phyloP scores from a whole-genome alignment of 2,797 vertebrate species.

The Helostoma temminkii region DNA sequence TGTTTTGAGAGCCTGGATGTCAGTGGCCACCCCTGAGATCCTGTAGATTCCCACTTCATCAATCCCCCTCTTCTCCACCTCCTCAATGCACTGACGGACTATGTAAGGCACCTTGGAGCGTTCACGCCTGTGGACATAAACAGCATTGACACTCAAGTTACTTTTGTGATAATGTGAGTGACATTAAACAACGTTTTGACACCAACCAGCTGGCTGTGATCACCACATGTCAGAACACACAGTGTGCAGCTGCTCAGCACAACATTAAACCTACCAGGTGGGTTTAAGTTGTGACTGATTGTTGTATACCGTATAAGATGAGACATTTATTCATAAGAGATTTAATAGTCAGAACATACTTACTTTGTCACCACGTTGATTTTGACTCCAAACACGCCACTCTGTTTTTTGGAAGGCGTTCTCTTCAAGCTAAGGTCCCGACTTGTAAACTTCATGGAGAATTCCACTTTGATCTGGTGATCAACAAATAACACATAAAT shows the following conservation, averaged over 20 bases:
- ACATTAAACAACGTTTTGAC: not conserved
- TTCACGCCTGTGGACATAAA: slow-evolving; percentile 86
- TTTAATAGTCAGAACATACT: slow-evolving; percentile 14
- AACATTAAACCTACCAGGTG: too few relatives aligned
- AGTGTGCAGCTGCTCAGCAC: too few relatives aligned
- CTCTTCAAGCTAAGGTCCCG: slow-evolving; percentile 97
- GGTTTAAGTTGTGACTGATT: too few relatives aligned
- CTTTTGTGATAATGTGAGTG: not conserved
- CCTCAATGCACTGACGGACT: slow-evolving; percentile 97
- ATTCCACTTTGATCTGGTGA: slow-evolving; percentile 96
- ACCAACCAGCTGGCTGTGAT: too few relatives aligned
- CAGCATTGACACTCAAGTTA: not conserved
- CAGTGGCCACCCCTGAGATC: slow-evolving; percentile 97
- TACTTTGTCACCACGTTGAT: slow-evolving; percentile 99
- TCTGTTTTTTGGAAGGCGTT: slow-evolving; percentile 98
- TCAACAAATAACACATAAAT: slow-evolving; percentile 22
- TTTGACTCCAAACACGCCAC: slow-evolving; percentile 97
- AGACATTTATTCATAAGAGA: not conserved
- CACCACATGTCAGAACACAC: too few relatives aligned
- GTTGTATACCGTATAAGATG: too few relatives aligned
- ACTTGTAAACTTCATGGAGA: slow-evolving; percentile 99
- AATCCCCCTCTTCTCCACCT: slow-evolving; percentile 98
- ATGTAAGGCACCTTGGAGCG: slow-evolving; percentile 99
- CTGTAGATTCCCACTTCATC: slow-evolving; percentile 99
- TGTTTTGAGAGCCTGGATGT: slow-evolving; percentile 95